Evolutionary conservation across 1,140 invertebrate species (phyloP), one percentile per base, ranked within the genome.

Genomic region (Coenobita brevimanus): DNA sequence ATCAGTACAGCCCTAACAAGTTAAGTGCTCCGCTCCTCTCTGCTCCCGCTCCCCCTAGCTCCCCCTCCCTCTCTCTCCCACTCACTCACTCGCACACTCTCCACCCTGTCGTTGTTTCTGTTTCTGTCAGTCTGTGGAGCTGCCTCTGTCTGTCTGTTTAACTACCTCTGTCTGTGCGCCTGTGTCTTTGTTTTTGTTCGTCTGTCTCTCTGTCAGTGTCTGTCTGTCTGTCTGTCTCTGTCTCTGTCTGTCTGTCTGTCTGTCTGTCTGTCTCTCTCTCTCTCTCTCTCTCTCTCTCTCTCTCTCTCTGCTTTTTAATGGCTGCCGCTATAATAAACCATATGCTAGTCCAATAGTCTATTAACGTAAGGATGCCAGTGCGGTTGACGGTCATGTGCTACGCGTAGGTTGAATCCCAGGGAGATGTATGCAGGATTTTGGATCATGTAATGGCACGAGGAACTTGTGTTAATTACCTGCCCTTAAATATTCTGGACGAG

Each of bases 1-100:
- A 85, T 85, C 83, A 85, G 78, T 57, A 78, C 73, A 78, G 83
- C 73, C 83, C 83, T 85, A 85, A 85, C 83, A 78, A 78, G 83
- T 60, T 85, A 85, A 85, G 83, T 85, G 83, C 83, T 85, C 83
- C 73, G 78, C 73, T 85, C 83, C 83, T 76, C 71, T 78, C 24
- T 17, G 60, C 67, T 41, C 67, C 71, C 60, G 71, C 30, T 54
- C 82, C 41, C 17, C 54, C 54, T 10, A 30, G 8, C 46, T 41
- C 82, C 30, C 43, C 50, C 30, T 10, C 38, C 33, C 27, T 69
- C 60, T 75, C 69, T 33, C 50, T n/a, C 13, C 15, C 64, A 17
- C 21, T 41, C 64, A 10, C 38, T 57, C 73, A 60, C 46, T 64
- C 73, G 27, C 60, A 69, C 54, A 21, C 27, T 73, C 30, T 69